Conservation (phyloP, 2,888 invertebrate genomes). For the Polyploca ridens region DNA sequence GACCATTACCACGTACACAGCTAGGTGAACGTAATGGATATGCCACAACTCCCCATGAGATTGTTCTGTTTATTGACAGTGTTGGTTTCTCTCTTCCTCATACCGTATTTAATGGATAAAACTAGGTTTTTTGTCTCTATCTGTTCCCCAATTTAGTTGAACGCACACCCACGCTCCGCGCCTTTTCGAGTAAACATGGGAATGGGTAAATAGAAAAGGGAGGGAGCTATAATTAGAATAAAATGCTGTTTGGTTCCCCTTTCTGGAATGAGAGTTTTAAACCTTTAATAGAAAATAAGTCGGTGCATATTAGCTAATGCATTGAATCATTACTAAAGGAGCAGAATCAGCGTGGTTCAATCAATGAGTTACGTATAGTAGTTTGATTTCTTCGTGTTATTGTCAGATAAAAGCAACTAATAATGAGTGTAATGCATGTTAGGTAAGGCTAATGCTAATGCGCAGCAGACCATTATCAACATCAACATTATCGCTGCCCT, state of each 20-base stretch:
- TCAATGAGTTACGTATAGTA: not conserved
- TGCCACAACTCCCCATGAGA: constrained; percentile 62
- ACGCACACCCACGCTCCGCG: constrained; percentile 78
- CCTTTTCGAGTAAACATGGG: constrained; percentile 80
- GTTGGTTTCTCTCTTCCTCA: constrained; percentile 65
- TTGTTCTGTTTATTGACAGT: constrained; percentile 70
- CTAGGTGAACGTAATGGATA: constrained; percentile 65
- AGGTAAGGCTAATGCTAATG: constrained; percentile 27
- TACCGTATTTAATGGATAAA: constrained; percentile 48
- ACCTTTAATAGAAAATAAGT: constrained; percentile 12
- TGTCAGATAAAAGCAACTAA: not conserved
- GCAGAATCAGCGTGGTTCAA: not conserved
- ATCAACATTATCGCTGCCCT: constrained; percentile 52
- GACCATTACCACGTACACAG: constrained; percentile 60
- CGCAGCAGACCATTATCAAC: constrained; percentile 30
- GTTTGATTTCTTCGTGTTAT: not conserved
- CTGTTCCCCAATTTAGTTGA: constrained; percentile 77
- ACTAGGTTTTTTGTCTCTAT: constrained; percentile 70
- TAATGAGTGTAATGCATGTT: not conserved
- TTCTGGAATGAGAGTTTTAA: constrained; percentile 38
- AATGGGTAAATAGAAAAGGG: constrained; percentile 80
- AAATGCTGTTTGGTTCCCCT: constrained; percentile 63
- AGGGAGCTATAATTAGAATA: constrained; percentile 82
- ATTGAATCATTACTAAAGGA: constrained; percentile 16
- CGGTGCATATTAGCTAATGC: constrained; percentile 7